A percentile compares a stretch with the other conserved stretches of the same genome.
phyloP scores from a whole-genome alignment of 2,888 invertebrate genomes.

The Leucania comma region DNA sequence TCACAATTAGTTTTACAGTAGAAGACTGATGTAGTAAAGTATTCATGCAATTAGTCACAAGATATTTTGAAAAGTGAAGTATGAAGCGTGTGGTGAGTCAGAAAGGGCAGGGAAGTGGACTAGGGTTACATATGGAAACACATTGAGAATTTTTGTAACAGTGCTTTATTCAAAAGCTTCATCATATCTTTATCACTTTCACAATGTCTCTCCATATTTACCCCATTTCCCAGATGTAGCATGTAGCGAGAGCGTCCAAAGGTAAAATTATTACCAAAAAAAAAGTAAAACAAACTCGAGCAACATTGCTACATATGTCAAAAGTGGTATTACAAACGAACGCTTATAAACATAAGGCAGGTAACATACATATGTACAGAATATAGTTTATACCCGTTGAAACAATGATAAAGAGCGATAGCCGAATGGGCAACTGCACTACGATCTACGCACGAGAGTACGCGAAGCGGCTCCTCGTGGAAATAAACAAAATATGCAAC shows the following conservation, averaged over 20 bases:
- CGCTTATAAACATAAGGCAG: conserved; percentile 89
- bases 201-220: conserved; percentile 93
- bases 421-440: conserved; percentile 77
- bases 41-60: conserved; percentile 66
- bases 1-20: not conserved
- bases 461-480: conserved; percentile 57
- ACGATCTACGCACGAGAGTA: conserved; percentile 63
- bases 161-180: conserved; percentile 93
- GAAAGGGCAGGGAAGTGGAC: conserved; percentile 77
- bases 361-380: conserved; percentile 89
- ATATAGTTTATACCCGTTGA: conserved; percentile 86
- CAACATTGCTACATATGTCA: conserved; percentile 91
- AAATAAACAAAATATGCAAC: conserved; percentile 73
- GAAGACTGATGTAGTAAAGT: conserved; percentile 16
- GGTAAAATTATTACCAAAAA: conserved; percentile 84
- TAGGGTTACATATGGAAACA: conserved; percentile 91
- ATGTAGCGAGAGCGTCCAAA: conserved; percentile 88
- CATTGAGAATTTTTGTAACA: conserved; percentile 93
- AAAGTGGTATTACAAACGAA: conserved; percentile 91
- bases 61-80: conserved; percentile 57
- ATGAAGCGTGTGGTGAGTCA: conserved; percentile 65
- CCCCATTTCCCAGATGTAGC: conserved; percentile 92
- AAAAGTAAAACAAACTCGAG: conserved; percentile 84
- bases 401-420: conserved; percentile 88
- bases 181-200: conserved; percentile 91